Evolutionary conservation across 2,797 vertebrate species (phyloP).

Genomic region (Acanthurus tractus): DNA sequence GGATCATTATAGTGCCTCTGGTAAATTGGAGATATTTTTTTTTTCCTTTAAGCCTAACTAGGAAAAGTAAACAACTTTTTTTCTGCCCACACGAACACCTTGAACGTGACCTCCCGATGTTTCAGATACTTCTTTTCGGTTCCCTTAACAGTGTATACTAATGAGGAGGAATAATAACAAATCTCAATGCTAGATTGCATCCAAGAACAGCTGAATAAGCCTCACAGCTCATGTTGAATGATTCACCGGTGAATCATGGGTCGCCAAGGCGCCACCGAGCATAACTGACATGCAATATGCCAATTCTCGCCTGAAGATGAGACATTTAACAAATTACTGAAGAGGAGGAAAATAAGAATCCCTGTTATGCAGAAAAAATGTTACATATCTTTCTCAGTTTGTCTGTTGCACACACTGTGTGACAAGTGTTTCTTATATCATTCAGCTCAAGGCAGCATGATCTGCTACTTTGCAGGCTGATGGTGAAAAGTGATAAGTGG

Average conservation of each 20-base stretch:
- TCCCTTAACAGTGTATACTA: conserved; percentile 67
- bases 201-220: conserved; percentile 73
- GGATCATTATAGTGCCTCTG: conserved; percentile 73
- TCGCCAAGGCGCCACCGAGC: conserved; percentile 52
- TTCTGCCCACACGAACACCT: conserved; percentile 67
- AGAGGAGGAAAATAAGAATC: conserved; percentile 39
- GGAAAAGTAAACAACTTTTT: conserved; percentile 68
- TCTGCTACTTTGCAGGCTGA: conserved; percentile 12
- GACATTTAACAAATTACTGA: conserved; percentile 65
- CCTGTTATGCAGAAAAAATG: conserved; percentile 38
- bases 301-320: conserved; percentile 66
- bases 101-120: conserved; percentile 66
- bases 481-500: not conserved
- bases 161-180: conserved; percentile 74
- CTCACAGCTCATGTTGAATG: conserved; percentile 77
- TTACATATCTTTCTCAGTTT: conserved; percentile 34
- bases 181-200: conserved; percentile 58
- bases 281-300: conserved; percentile 72
- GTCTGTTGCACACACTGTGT: conserved; percentile 18
- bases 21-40: conserved; percentile 64
- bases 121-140: conserved; percentile 60
- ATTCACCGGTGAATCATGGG: conserved; percentile 82
- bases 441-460: conserved; percentile 32
- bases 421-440: conserved; percentile 30
- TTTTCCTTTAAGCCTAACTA: conserved; percentile 52